phyloP scores from a whole-genome alignment of 2,113 vertebrate species.

The Glareola pratincola region DNA sequence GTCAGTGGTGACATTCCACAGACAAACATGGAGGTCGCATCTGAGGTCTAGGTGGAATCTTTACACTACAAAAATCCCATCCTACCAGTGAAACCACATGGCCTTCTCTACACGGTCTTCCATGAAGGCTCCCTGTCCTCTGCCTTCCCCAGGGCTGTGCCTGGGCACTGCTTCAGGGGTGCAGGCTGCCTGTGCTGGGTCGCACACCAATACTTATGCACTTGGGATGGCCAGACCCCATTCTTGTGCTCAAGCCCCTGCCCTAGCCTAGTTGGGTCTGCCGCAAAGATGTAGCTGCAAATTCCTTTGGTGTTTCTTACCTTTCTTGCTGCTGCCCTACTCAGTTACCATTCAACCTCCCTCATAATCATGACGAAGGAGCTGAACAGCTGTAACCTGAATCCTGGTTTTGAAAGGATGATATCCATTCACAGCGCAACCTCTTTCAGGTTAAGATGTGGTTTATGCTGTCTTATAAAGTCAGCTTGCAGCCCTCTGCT shows the following conservation, averaged over 20 bases:
- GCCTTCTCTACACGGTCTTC: background rate
- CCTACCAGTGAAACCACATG: background rate
- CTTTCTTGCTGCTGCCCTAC: background rate
- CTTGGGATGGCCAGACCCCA: background rate
- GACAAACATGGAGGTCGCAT: background rate
- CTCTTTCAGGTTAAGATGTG: background rate
- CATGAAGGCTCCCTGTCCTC: background rate
- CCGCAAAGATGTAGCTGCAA: background rate
- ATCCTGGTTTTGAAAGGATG: background rate
- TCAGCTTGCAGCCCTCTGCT: background rate
- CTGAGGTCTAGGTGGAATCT: background rate
- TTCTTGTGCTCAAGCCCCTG: background rate
- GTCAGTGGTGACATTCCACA: rapidly evolving
- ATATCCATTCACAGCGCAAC: background rate
- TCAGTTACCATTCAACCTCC: background rate
- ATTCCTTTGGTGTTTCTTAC: background rate
- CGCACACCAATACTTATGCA: background rate
- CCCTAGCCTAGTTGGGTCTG: background rate
- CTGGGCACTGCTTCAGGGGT: background rate
- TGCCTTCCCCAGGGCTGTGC: background rate
- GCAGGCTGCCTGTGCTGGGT: background rate
- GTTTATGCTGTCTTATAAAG: background rate
- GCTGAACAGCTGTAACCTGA: background rate
- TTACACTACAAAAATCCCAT: background rate
- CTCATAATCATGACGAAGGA: background rate